These are phyloP conservation scores for Xyrichtys novacula DNA, from an alignment of 2,797 vertebrate species.

Conservation along the genomic window DNA sequence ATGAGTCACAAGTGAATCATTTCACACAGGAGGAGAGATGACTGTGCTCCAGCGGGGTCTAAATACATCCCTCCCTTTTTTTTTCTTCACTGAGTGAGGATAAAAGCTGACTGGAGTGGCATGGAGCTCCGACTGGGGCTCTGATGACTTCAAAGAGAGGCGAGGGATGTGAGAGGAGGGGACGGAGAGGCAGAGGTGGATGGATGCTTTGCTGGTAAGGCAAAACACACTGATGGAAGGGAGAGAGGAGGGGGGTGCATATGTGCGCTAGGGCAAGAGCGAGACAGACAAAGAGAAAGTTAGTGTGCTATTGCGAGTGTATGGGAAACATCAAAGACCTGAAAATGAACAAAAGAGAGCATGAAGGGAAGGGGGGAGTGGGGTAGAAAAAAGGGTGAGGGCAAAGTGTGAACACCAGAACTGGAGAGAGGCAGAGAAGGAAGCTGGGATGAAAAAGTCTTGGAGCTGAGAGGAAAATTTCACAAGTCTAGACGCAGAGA, in stretches of 20 bases:
- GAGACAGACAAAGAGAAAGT: constrained; percentile 69
- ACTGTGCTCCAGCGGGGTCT: constrained; percentile 66
- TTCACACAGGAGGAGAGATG: constrained; percentile 74
- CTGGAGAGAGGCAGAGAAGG: constrained; percentile 42
- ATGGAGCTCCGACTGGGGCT: constrained; percentile 59
- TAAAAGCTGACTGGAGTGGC: constrained; percentile 78
- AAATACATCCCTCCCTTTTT: constrained; percentile 70
- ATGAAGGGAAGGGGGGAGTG: constrained; percentile 26
- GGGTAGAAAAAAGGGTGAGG: constrained; percentile 60
- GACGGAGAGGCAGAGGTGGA: constrained; percentile 63
- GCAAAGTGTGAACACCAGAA: constrained; percentile 61
- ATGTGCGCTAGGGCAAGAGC: constrained; percentile 43
- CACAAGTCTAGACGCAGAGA: constrained; percentile 55
- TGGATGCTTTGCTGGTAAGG: constrained; percentile 58
- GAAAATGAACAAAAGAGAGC: constrained; percentile 70
- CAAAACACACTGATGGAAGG: constrained; percentile 4
- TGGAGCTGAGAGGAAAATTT: constrained; percentile 40
- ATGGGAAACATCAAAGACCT: constrained; percentile 75
- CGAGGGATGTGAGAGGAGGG: constrained; percentile 69
- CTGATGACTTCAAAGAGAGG: constrained; percentile 81
- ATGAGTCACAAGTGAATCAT: constrained; percentile 79
- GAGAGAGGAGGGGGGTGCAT: constrained; percentile 36
- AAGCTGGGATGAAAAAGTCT: constrained; percentile 59
- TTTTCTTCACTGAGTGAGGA: constrained; percentile 66
- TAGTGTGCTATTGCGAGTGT: constrained; percentile 58